These are phyloP conservation scores for Botia almorhae DNA, from an alignment of 2,797 vertebrate genomes.

Conservation along the genomic window DNA sequence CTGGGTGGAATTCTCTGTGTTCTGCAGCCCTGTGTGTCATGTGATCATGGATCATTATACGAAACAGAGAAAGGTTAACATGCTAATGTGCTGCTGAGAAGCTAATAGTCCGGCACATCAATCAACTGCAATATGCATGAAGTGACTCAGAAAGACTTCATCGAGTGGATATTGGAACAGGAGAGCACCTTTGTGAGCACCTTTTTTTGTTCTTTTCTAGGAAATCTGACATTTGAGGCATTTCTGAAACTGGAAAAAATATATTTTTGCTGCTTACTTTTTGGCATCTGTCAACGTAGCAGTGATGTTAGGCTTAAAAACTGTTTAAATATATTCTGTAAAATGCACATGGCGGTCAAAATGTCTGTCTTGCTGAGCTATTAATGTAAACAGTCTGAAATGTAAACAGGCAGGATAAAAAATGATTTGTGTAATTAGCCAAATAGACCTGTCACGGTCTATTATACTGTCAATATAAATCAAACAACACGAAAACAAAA, in stretches of 20 bases:
- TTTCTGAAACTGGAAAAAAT: slow-evolving; percentile 8
- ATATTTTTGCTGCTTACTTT: background rate
- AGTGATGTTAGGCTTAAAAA: background rate
- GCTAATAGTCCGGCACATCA: slow-evolving; percentile 32
- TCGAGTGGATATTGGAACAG: slow-evolving; percentile 16
- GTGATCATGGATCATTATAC: slow-evolving; percentile 22
- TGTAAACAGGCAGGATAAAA: background rate
- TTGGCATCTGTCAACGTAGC: slow-evolving; percentile 12
- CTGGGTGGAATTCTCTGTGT: background rate
- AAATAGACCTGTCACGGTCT: background rate
- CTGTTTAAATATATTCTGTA: background rate
- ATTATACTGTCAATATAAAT: background rate
- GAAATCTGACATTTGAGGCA: background rate
- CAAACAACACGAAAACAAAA: background rate
- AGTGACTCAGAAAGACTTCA: slow-evolving; percentile 5
- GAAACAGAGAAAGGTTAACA: slow-evolving; percentile 20
- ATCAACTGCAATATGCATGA: slow-evolving; percentile 6
- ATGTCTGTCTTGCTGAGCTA: background rate
- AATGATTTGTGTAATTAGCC: no score
- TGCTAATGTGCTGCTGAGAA: slow-evolving; percentile 6
- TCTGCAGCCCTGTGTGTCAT: background rate
- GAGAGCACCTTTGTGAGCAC: background rate
- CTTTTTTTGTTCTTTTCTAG: background rate
- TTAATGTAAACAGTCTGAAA: background rate
- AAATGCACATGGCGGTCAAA: background rate